phyloP scores from a whole-genome alignment of 1,140 invertebrate species.

The Pomphorhynchus laevis region DNA sequence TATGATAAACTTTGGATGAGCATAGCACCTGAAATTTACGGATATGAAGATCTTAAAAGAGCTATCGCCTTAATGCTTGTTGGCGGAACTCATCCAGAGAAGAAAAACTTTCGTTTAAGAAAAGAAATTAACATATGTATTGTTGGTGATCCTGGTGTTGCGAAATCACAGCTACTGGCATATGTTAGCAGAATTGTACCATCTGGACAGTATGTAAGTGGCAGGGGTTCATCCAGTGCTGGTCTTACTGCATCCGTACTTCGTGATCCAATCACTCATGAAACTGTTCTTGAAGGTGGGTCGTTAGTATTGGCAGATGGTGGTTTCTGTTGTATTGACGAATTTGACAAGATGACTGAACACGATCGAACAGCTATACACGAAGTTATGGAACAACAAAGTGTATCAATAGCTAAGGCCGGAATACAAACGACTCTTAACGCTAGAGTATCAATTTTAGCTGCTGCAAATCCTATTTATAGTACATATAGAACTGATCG shows the following conservation, averaged over 20 bases:
- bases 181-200: conserved; percentile 40
- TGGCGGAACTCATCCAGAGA: conserved; percentile 84
- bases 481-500: conserved; percentile 76
- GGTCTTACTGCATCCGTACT: conserved; percentile 89
- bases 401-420: conserved; percentile 86
- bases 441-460: conserved; percentile 75
- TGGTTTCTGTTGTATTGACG: conserved; percentile 84
- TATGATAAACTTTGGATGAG: conserved; percentile 59
- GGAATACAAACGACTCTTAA: conserved; percentile 85
- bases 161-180: conserved; percentile 61
- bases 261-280: conserved; percentile 46
- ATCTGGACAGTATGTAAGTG: conserved; percentile 63
- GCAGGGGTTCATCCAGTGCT: conserved; percentile 80
- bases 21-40: conserved; percentile 88
- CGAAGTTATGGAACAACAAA: conserved; percentile 96
- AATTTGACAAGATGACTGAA: conserved; percentile 98
- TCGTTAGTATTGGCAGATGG: conserved; percentile 41
- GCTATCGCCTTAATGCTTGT: conserved; percentile 62
- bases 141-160: conserved; percentile 88
- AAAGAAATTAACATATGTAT: conserved; percentile 82
- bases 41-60: conserved; percentile 75
- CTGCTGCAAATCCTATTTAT: conserved; percentile 87
- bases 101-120: conserved; percentile 17
- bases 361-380: conserved; percentile 77
- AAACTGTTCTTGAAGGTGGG: conserved; percentile 90